Conservation (phyloP, 2,797 vertebrate species). For the Brachyrhaphis roseni region DNA sequence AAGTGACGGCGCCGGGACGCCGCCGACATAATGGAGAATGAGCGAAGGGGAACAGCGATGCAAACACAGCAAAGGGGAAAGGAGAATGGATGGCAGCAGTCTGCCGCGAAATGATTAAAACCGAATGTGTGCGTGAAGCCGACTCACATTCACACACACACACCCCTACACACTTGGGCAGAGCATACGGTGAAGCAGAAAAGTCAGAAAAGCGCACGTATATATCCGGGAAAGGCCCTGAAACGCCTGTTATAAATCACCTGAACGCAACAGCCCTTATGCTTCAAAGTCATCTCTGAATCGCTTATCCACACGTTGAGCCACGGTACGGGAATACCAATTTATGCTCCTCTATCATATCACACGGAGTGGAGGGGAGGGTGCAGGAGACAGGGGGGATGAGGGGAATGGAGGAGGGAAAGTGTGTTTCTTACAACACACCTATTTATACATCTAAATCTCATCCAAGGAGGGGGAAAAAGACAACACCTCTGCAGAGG, state of each 20-base stretch:
- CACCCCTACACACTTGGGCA: background rate
- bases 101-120: constrained; percentile 53
- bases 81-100: constrained; percentile 48
- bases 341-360: constrained; percentile 56
- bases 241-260: constrained; percentile 65
- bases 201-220: constrained; percentile 17
- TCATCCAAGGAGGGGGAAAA: background rate
- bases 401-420: background rate
- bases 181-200: background rate
- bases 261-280: constrained; percentile 52
- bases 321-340: constrained; percentile 65
- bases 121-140: constrained; percentile 26
- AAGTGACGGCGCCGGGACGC: constrained; percentile 36
- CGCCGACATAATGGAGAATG: constrained; percentile 37
- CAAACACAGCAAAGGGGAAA: constrained; percentile 6
- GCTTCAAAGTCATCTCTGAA: constrained; percentile 76
- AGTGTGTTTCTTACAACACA: constrained; percentile 27
- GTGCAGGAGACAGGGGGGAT: background rate
- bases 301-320: constrained; percentile 66
- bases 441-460: constrained; percentile 46
- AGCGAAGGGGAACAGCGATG: constrained; percentile 29
- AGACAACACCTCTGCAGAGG: constrained; percentile 16
- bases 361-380: constrained; percentile 15
- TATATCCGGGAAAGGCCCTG: constrained; percentile 23
- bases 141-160: constrained; percentile 2